Evolutionary conservation across 2,113 vertebrate genomes (phyloP).

Genomic region (Cyphomyrus plagiostoma): DNA sequence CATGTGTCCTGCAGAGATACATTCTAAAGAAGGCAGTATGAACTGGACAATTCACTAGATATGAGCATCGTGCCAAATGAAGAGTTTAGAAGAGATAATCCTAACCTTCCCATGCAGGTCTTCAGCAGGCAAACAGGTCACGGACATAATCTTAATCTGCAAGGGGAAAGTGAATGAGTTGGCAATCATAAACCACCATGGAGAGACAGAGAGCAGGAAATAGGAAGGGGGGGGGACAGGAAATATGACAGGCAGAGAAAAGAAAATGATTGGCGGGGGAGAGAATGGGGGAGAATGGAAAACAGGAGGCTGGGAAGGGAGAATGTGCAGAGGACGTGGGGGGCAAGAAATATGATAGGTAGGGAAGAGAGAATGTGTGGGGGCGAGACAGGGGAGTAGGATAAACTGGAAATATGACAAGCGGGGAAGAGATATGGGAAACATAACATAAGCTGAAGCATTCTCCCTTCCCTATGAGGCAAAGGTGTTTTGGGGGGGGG

Average conservation of each 20-base stretch:
- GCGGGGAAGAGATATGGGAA: not conserved
- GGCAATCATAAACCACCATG: not conserved
- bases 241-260: not conserved
- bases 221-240: not conserved
- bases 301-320: not conserved
- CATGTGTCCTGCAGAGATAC: not conserved
- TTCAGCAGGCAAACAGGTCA: not conserved
- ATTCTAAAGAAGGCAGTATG: not conserved
- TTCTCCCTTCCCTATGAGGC: not conserved
- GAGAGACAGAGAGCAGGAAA: not conserved
- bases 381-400: no score
- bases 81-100: not conserved
- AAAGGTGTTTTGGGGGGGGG: not conserved
- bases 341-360: not conserved
- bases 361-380: not conserved
- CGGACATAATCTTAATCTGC: slow-evolving; percentile 9
- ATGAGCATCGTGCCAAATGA: not conserved
- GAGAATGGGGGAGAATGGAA: not conserved
- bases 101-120: slow-evolving; percentile 1
- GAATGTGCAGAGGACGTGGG: not conserved
- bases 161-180: not conserved
- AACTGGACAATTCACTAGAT: not conserved
- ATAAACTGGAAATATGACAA: not conserved
- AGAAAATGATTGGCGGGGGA: not conserved
- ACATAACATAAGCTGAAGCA: not conserved